Evolutionary conservation across 2,797 vertebrate species (phyloP).

Genomic region (Crax fasciolata): DNA sequence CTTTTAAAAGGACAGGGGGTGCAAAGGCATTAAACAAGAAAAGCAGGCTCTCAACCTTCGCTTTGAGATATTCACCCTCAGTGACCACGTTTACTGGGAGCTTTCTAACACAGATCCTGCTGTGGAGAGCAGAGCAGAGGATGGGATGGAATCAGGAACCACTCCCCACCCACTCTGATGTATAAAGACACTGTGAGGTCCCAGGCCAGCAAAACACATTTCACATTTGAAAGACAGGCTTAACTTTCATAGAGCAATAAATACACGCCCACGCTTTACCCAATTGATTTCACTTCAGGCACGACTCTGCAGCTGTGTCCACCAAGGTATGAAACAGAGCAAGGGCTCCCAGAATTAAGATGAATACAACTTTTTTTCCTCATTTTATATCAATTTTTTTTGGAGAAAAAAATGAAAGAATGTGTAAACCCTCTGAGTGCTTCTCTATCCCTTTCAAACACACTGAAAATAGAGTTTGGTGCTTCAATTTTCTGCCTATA

Average conservation of each 20-base stretch:
- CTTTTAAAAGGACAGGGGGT: slow-evolving; percentile 12
- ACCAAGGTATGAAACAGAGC: not conserved
- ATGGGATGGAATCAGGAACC: not conserved
- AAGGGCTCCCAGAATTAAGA: not conserved
- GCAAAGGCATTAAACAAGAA: not conserved
- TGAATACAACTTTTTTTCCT: not conserved
- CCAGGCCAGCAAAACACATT: not conserved
- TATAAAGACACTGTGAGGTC: not conserved
- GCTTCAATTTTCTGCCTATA: not conserved
- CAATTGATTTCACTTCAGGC: not conserved
- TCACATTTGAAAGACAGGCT: not conserved
- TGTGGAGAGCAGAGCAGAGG: not conserved
- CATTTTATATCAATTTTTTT: not conserved
- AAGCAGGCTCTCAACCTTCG: slow-evolving; percentile 30
- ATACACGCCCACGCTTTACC: not conserved
- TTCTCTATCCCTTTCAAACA: not conserved
- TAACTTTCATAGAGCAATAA: not conserved
- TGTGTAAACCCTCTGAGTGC: not conserved
- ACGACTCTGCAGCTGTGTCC: not conserved
- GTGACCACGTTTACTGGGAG: not conserved
- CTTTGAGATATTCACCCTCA: not conserved
- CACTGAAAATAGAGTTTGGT: not conserved
- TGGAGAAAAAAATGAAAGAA: not conserved
- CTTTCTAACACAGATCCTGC: not conserved
- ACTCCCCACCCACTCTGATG: not conserved